Base-by-base conservation (phyloP, 2,888 invertebrate genomes). In the Arctia plantaginis region DNA sequence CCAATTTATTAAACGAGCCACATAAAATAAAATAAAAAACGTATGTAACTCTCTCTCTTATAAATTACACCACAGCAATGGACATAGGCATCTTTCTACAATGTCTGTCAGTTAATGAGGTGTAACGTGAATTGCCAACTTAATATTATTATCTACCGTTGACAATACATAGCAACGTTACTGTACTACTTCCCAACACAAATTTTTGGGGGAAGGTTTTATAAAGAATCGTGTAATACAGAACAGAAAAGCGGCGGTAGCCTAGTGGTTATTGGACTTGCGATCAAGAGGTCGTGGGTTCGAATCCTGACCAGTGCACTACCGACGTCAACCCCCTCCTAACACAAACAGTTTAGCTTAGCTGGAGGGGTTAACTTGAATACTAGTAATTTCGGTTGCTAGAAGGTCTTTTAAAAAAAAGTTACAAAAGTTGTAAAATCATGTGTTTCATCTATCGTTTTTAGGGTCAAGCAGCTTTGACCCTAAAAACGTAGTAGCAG, bases 51-150 rank as follows among this genome's bases (percentile, higher is more conserved):
- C 3, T 55, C 23, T 62, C n/a, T 71, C 73, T 72, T 68, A 20
- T 78, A 20, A 75, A 74, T 84, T 79, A 20, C 18, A 68, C 78
- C 83, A 73, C 72, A 73, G 79, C 67, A 74, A 68, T 27, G 62
- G 67, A 62, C 71, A 76, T 74, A 82, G 83, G 83, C 82, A 83
- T 81, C 89, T 89, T 89, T 90, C 88, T 88, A 83, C 85, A 86
- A 87, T 87, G 87, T 85, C 87, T 87, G 88, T 80, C 77, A 74
- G 83, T 87, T 90, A 92, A 92, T 91, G 91, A 92, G 87, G 86
- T 88, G 88, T 90, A 88, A 80, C 90, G 77, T 80, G 89, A 88
- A 87, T 87, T 84, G 87, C 85, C 83, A 84, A 80, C 75, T 84
- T 84, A 86, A 89, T 85, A 85, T 86, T 86, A 86, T 87, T 85